Evolutionary conservation across 2,797 vertebrate species (phyloP), one percentile per base, ranked within the genome.

Genomic region (Poecilia velifera): DNA sequence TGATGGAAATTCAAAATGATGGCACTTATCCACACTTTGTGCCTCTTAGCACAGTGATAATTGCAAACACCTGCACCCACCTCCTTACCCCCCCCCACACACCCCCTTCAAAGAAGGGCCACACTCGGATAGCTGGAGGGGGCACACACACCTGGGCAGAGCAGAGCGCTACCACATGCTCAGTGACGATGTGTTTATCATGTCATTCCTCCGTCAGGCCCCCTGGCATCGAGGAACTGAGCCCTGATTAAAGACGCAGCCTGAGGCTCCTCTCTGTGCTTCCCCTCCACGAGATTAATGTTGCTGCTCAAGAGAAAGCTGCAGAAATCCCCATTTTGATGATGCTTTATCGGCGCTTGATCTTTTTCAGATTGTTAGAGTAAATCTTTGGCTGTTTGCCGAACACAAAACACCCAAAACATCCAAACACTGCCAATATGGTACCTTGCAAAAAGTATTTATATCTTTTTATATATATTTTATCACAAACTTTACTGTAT

Each of bases 1-100:
- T 95, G 95, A 96, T 96, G 95, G 94, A 96, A 96, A 96, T 95
- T 94, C 91, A 90, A 93, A 96, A 95, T 94, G 95, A 96, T 95
- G 93, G 93, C 93, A 95, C 94, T 96, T 95, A 96, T 95, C 95
- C 94, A 95, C 94, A 95, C 95, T 91, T 95, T 95, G 94, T 96
- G 95, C 96, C 95, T 95, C 93, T 95, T 95, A 96, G 95, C 93
- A 77, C 91, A 94, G 91, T 93, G 93, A 92, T 96, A 95, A 96
- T 96, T 95, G 92, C 94, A 95, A 96, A 96, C 96, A 96, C 94
- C 95, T 96, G 96, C 92, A 90, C 80, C 83, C 85, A 86, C 78
- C 76, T 57, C 72, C 55, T 39, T 41, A 72, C 84, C 74, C 74
- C 43, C 74, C 55, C 74, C 47, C 82, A 83, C 87, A 80, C 89